Evolutionary conservation across 2,113 vertebrate species (phyloP), one percentile per base, ranked within the genome.

Genomic region (Cheilinus undulatus): DNA sequence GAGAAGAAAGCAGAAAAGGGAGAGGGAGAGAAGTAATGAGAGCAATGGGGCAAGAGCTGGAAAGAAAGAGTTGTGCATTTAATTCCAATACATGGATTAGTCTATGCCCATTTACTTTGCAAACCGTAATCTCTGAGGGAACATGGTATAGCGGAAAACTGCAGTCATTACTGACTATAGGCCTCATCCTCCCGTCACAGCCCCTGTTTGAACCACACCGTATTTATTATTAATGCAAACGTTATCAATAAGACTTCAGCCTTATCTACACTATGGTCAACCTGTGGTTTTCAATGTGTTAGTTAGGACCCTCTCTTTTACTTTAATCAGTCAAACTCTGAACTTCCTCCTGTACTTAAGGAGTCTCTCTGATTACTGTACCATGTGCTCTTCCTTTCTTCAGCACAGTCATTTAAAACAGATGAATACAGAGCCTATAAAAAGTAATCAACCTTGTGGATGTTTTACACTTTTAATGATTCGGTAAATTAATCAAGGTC

Each of bases 181-280:
- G 61, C 73, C 53, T 58, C 58, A 62, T 74, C 13, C 26, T 71
- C 69, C 71, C 50, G 73, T 63, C 34, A 40, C 78, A 45, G 80
- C 68, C 27, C 67, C 42, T 69, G 63, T 30, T 69, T 43, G 53
- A 28, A 4, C 58, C 34, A 45, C 62, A 48, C 24, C 11, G 13
- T 64, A 88, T 90, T 34, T 75, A 87, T 90, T 90, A 91, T 91
- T 91, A 77, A 90, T 87, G 84, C 69, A 63, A 83, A 80, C 77
- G 80, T 83, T 67, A 83, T 77, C 85, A 83, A 84, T 73, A 80
- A 63, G 57, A 73, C 66, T 63, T 81, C 30, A 68, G 69, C 53
- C 57, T 52, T 75, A 79, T 75, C 67, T 78, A 32, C 42, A 58
- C 50, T 43, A 78, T 7, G 57, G 62, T 76, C 15, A n/a, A 49